Evolutionary conservation across 2,113 vertebrate species (phyloP).

Genomic region (Telmatochromis sp.): DNA sequence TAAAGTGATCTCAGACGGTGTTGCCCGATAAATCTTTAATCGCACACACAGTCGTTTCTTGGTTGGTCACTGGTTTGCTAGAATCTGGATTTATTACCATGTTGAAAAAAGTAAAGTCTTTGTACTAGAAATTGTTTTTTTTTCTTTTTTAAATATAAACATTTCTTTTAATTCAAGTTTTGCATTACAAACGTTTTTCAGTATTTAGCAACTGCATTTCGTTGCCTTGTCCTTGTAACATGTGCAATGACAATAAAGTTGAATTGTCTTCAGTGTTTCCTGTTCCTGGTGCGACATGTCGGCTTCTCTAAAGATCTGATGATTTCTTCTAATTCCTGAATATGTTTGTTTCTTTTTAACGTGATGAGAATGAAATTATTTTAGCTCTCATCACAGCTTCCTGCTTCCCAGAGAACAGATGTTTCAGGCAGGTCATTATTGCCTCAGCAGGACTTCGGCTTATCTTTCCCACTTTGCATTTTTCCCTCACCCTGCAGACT

Average conservation of each 20-base stretch:
- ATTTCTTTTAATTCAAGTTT: no score
- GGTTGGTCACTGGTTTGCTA: background rate
- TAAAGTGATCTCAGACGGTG: background rate
- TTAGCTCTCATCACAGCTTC: background rate
- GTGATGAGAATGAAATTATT: background rate
- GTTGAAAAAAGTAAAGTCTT: no score
- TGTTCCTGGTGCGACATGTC: background rate
- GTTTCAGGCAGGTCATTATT: background rate
- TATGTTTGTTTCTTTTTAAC: background rate
- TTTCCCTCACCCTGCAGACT: constrained; percentile 65
- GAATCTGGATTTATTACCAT: fast-evolving
- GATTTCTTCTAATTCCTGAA: background rate
- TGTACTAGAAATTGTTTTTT: fast-evolving
- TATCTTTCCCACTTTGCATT: background rate
- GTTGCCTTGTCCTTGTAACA: background rate
- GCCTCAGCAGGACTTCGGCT: fast-evolving
- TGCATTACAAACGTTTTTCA: fast-evolving
- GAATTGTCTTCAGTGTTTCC: background rate
- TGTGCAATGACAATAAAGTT: background rate
- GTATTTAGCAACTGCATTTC: background rate
- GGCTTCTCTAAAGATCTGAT: background rate
- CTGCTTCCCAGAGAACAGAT: background rate
- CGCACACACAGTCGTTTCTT: fast-evolving
- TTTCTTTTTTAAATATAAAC: background rate
- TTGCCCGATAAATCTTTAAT: background rate